Conservation (phyloP, 2,113 vertebrate genomes). For the Eupsittula cactorum region DNA sequence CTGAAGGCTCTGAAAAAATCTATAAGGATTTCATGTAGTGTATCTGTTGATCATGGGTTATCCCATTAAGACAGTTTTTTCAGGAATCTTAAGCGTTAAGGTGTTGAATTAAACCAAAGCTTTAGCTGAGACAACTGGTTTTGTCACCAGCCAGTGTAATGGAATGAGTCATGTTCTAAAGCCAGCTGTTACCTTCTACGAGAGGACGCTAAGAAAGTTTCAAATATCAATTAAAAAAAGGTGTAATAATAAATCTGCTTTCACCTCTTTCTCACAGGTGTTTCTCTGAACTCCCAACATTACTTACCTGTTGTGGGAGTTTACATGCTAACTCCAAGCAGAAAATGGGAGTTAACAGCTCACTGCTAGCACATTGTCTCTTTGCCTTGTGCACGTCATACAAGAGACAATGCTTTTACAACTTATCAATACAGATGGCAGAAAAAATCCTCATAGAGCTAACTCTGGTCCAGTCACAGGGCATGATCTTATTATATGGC, state of each 20-base stretch:
- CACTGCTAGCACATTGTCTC: neutral
- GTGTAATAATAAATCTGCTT: neutral
- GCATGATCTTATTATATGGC: neutral
- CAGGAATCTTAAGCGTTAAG: neutral
- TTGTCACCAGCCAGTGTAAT: neutral
- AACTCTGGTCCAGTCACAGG: neutral
- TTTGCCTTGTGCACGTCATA: rapidly evolving
- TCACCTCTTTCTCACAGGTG: neutral
- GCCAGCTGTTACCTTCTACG: neutral
- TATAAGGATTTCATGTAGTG: rapidly evolving
- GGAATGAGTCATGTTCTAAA: neutral
- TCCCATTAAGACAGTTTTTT: neutral
- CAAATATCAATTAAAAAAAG: neutral
- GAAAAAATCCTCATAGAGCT: neutral
- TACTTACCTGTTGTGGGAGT: neutral
- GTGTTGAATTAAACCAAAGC: neutral
- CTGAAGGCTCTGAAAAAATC: neutral
- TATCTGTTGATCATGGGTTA: neutral
- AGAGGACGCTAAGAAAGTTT: neutral
- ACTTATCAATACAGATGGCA: neutral
- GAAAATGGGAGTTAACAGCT: neutral
- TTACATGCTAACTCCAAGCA: neutral
- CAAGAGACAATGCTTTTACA: neutral
- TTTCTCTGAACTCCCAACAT: neutral
- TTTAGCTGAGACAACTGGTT: neutral